Evolutionary conservation across 1,140 invertebrate genomes (phyloP).

Genomic region (Kradibia gibbosae): DNA sequence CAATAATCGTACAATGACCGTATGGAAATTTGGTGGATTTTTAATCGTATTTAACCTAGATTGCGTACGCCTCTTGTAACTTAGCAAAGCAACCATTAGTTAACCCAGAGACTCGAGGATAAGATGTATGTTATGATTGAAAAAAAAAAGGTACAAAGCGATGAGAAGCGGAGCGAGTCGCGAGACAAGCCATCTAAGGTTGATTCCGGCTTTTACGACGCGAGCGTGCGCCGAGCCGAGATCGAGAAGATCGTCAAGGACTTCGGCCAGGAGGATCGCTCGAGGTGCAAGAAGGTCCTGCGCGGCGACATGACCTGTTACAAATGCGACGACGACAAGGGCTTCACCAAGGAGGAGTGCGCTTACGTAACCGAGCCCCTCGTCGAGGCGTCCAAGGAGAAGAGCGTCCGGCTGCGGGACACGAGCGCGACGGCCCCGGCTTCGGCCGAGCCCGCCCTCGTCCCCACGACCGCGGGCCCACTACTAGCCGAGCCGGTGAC

Average conservation of each 20-base stretch:
- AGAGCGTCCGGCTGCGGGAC: neutral
- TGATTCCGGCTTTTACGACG: conserved; percentile 58
- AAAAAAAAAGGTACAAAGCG: conserved; percentile 12
- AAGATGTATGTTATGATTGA: no score
- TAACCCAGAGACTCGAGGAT: no score
- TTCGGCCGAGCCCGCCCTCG: neutral
- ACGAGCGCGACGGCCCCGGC: neutral
- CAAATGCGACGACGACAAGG: conserved; percentile 78
- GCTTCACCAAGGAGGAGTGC: conserved; percentile 82
- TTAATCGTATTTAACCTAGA: neutral
- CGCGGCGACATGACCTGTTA: conserved; percentile 84
- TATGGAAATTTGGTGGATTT: neutral
- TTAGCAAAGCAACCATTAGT: neutral
- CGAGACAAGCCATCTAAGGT: conserved; percentile 33
- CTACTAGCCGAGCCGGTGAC: neutral
- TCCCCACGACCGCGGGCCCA: neutral
- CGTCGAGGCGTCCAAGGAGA: conserved; percentile 41
- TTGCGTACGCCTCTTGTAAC: neutral
- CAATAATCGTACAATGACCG: neutral
- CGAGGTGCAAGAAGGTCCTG: conserved; percentile 79
- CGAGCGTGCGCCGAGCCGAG: conserved; percentile 71
- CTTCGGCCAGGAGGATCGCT: conserved; percentile 79
- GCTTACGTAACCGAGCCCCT: conserved; percentile 77
- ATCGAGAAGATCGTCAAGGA: conserved; percentile 80
- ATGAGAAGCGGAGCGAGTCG: neutral